Evolutionary conservation across 2,113 vertebrate genomes (phyloP), one percentile per base, ranked within the genome.

Genomic region (Colossoma macropomum): DNA sequence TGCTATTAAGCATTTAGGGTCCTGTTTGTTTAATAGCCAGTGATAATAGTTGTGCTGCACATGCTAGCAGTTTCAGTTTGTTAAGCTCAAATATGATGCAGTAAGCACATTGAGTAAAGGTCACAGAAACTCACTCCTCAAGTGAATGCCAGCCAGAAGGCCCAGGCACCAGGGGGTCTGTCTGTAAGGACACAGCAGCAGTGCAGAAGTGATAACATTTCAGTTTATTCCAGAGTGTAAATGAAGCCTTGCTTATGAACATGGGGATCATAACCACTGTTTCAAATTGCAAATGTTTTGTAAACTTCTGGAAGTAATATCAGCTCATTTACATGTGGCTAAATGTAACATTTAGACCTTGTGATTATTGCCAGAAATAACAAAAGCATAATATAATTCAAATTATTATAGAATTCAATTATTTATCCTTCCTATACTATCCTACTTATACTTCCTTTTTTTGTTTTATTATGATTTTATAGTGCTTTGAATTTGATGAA

Each of bases 41-140:
- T n/a, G n/a, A 62, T 71, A 25, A 56, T 73, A 72, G 75, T 25
- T 52, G 71, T 71, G 5, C 45, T 81, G 41, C 59, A 71, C 12
- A 72, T 32, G 41, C 65, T 41, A 30, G 12, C 45, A 77, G 75
- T 59, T 19, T 77, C 32, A 4, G 32, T 66, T 80, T 10, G 66
- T 23, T 59, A 27, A 66, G 50, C 60, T 38, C 3, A 21, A 68
- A 45, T 69, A 5, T 80, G 50, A 84, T 76, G 38, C 38, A 45
- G 69, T 45, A 62, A 32, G 84, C 48, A 68, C 16, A 6, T 68
- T 60, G 23, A 4, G 34, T 56, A 82, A 82, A 82, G 84, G 84
- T 86, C 84, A 86, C 34, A 75, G 50, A 75, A 86, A 86, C 27
- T n/a, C 56, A 21, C 66, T 34, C 30, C 50, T 59, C 30, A 78